Percentiles rank a stretch among this genome's conserved stretches.
Conservation (phyloP, 35 echinoderm and acorn worm genomes). For the Ophiothrix spiculata region DNA sequence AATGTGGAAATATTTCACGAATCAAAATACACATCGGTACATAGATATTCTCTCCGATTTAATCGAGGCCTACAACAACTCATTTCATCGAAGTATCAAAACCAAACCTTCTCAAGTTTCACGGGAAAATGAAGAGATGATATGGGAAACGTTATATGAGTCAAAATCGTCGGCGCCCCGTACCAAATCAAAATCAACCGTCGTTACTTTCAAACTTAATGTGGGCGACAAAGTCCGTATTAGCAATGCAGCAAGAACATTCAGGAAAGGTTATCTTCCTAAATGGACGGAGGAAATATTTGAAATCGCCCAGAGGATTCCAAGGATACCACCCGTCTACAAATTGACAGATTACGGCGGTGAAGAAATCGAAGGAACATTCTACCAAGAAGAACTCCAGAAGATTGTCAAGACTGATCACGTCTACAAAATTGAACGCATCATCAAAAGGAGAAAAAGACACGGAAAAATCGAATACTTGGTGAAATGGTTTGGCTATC, state of each 20-base stretch:
- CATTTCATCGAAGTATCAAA: slow-evolving; percentile 56
- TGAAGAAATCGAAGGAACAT: slow-evolving; percentile 34
- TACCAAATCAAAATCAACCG: background rate
- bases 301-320: slow-evolving; percentile 14
- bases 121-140: slow-evolving; percentile 38
- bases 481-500: slow-evolving; percentile 40
- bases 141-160: slow-evolving; percentile 49
- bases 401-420: slow-evolving; percentile 33
- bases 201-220: slow-evolving; percentile 21
- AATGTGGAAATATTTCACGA: slow-evolving; percentile 77
- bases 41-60: slow-evolving; percentile 25
- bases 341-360: slow-evolving; percentile 55
- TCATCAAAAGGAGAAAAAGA: slow-evolving; percentile 10
- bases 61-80: slow-evolving; percentile 32
- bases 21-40: slow-evolving; percentile 47
- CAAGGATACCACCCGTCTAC: slow-evolving; percentile 38
- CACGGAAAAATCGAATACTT: slow-evolving; percentile 34
- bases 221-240: slow-evolving; percentile 48
- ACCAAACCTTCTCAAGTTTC: slow-evolving; percentile 39
- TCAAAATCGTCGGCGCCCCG: background rate
- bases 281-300: slow-evolving; percentile 55
- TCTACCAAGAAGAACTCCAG: slow-evolving; percentile 66
- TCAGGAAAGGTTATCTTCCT: slow-evolving; percentile 41
- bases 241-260: slow-evolving; percentile 16
- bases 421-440: slow-evolving; percentile 27